Evolutionary conservation across 2,888 invertebrate genomes (phyloP).

Genomic region (Pantelozetes paolii): DNA sequence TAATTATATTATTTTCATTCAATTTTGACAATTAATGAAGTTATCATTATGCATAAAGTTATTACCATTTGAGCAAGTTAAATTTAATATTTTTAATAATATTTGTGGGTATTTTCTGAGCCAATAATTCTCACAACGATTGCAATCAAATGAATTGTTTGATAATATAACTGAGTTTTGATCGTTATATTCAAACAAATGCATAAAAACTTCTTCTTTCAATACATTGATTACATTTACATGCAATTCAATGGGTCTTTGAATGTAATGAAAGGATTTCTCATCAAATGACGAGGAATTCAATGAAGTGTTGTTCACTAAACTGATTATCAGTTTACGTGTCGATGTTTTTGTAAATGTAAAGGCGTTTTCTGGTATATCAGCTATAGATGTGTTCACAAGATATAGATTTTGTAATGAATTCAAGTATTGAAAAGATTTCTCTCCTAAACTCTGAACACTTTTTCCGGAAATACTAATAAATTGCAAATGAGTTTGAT

Average conservation of each 20-base stretch:
- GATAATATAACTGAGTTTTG: too few species aligned
- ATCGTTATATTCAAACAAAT: too few species aligned
- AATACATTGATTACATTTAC: too few species aligned
- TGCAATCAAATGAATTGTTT: too few species aligned
- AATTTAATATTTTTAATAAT: neutral
- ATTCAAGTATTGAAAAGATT: neutral
- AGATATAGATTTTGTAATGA: neutral
- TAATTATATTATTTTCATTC: too few species aligned
- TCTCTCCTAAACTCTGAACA: neutral
- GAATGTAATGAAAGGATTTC: neutral
- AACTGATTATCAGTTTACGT: neutral
- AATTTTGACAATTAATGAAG: neutral
- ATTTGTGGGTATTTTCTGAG: neutral
- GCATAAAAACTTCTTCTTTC: too few species aligned
- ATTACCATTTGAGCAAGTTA: neutral
- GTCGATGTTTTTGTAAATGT: neutral
- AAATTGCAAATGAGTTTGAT: neutral
- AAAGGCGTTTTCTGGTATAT: neutral
- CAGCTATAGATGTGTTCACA: neutral
- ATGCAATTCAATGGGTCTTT: neutral
- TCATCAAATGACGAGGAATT: neutral
- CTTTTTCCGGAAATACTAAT: neutral
- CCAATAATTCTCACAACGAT: too few species aligned
- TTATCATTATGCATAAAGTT: neutral
- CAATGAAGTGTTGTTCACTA: neutral